phyloP scores from a whole-genome alignment of 2,113 vertebrate genomes.

The Pangasianodon gigas region DNA sequence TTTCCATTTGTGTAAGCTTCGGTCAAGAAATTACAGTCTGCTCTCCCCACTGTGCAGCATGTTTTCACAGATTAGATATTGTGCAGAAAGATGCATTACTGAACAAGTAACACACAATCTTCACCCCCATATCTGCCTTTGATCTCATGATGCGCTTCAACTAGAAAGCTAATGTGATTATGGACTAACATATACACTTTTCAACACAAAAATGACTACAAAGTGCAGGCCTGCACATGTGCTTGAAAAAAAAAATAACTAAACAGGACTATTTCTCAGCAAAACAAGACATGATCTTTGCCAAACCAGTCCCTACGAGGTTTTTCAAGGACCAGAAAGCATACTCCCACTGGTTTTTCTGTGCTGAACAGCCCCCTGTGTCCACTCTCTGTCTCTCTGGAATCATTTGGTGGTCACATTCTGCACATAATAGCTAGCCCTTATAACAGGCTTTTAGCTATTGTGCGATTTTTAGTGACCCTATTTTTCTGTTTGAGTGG shows the following conservation, averaged over 20 bases:
- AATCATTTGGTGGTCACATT: conserved; percentile 47
- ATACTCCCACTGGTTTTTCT: conserved; percentile 14
- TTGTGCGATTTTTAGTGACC: conserved; percentile 52
- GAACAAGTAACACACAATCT: conserved; percentile 34
- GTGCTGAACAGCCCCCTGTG: conserved; percentile 27
- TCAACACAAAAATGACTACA: conserved; percentile 15
- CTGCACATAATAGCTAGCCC: conserved; percentile 41
- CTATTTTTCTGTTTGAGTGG: conserved; percentile 63
- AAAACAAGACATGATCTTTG: conserved; percentile 36
- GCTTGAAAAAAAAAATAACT: conserved; percentile 1
- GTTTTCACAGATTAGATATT: conserved; percentile 38
- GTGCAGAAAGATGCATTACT: conserved; percentile 31
- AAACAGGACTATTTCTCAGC: conserved; percentile 18
- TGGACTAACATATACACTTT: conserved; percentile 21
- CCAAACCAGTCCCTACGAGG: conserved; percentile 13
- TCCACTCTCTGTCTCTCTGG: conserved; percentile 28
- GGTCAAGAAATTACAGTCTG: conserved; percentile 41
- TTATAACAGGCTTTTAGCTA: conserved; percentile 61
- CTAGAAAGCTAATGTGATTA: conserved; percentile 27
- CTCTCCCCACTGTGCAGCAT: conserved; percentile 13
- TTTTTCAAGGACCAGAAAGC: conserved; percentile 32
- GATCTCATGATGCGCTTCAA: conserved; percentile 30
- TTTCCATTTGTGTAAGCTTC: conserved; percentile 31
- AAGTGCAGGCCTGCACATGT: not conserved
- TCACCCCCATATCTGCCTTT: conserved; percentile 37